phyloP scores from a whole-genome alignment of 2,113 vertebrate genomes.

The Bos javanicus region DNA sequence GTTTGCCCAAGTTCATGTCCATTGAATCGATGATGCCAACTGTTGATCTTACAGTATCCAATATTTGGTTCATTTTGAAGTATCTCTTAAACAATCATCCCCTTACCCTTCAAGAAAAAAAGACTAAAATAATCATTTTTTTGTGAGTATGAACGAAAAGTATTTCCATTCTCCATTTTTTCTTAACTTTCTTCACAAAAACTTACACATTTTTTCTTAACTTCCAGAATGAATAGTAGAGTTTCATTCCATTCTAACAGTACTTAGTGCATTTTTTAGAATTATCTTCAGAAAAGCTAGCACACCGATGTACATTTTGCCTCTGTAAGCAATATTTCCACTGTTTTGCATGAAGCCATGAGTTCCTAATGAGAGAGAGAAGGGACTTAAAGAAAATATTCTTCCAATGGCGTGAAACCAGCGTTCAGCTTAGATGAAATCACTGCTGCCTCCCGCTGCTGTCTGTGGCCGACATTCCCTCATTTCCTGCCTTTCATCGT shows the following conservation, averaged over 20 bases:
- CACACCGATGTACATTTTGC: background rate
- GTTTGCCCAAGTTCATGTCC: background rate
- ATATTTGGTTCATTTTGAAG: background rate
- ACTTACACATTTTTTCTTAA: background rate
- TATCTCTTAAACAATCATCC: background rate
- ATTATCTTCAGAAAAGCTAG: background rate
- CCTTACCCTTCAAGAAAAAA: background rate
- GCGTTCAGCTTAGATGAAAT: background rate
- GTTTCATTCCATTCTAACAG: background rate
- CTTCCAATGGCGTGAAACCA: background rate
- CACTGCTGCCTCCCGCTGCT: background rate
- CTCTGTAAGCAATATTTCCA: background rate
- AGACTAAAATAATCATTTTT: background rate
- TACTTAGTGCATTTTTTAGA: background rate
- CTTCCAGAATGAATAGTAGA: background rate
- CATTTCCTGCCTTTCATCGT: constrained; percentile 41
- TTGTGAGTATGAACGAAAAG: background rate
- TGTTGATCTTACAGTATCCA: background rate
- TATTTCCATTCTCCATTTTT: background rate
- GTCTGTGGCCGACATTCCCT: constrained; percentile 39
- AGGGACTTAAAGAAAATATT: background rate
- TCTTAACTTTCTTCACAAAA: background rate
- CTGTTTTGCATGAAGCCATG: background rate
- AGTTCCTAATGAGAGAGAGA: background rate
- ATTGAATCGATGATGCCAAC: background rate